These are phyloP conservation scores for Beroe forskalii DNA, from an alignment of 37 sponge, comb jelly and placozoan genomes.

Conservation along the genomic window DNA sequence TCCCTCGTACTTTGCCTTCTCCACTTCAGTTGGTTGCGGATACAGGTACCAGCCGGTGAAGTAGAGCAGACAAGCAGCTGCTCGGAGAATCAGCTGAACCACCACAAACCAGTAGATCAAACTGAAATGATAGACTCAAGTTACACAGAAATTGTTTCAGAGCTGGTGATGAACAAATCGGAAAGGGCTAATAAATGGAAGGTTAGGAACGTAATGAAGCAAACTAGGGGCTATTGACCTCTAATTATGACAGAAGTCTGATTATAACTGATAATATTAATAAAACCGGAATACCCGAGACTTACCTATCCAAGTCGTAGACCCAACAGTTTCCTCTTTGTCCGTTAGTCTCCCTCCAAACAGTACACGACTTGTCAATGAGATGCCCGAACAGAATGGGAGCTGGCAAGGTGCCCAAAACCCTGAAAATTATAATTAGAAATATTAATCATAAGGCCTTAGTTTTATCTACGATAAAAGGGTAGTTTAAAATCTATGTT, in stretches of 20 bases:
- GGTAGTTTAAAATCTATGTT: too few species aligned
- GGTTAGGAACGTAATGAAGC: too few species aligned
- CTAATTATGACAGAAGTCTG: too few species aligned
- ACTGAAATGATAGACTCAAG: not conserved
- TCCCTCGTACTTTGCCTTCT: not conserved
- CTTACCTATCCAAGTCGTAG: constrained; percentile 39
- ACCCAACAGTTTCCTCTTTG: constrained; percentile 38
- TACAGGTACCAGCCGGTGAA: constrained; percentile 44
- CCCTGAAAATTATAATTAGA: too few species aligned
- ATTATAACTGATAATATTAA: too few species aligned
- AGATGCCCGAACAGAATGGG: constrained; percentile 32
- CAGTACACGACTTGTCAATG: constrained; percentile 37
- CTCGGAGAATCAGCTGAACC: constrained; percentile 39
- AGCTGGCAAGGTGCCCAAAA: constrained; percentile 7
- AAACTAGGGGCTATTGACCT: too few species aligned
- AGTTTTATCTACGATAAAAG: too few species aligned
- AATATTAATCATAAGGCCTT: too few species aligned
- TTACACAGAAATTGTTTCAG: too few species aligned
- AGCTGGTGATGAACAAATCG: too few species aligned
- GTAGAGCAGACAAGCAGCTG: constrained; percentile 3
- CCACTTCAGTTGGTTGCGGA: constrained; percentile 1
- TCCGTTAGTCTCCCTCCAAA: constrained; percentile 12
- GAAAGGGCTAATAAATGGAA: too few species aligned
- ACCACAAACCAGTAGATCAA: constrained; percentile 10
- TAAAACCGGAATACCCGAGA: too few species aligned